Evolutionary conservation across 2,113 vertebrate species (phyloP).

Genomic region (Prionailurus bengalensis): DNA sequence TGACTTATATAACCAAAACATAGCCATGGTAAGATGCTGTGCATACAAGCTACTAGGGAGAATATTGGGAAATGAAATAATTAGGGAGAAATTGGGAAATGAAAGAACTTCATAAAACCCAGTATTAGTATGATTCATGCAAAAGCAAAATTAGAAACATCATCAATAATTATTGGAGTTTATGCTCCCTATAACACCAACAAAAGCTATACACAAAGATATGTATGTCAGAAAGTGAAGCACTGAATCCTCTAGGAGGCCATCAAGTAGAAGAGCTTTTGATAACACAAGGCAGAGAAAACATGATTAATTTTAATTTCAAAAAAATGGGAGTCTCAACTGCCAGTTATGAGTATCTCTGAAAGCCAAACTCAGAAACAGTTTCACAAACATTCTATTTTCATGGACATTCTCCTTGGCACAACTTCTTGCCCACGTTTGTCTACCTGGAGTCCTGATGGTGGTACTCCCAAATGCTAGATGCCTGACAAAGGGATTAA

Average conservation of each 20-base stretch:
- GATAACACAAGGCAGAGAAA: neutral
- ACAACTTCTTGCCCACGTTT: neutral
- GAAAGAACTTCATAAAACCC: neutral
- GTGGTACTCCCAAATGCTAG: neutral
- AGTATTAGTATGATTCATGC: neutral
- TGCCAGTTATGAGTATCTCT: conserved; percentile 7
- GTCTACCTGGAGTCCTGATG: neutral
- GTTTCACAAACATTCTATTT: neutral
- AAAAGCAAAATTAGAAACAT: conserved; percentile 22
- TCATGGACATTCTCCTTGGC: neutral
- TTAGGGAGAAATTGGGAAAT: neutral
- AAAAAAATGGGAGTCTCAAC: neutral
- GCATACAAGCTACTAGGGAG: neutral
- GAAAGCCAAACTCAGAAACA: conserved; percentile 14
- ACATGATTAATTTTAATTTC: conserved; percentile 1
- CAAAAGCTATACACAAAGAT: neutral
- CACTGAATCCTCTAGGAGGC: neutral
- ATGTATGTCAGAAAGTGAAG: neutral
- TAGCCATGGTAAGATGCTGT: neutral
- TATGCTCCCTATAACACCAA: neutral
- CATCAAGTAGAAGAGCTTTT: conserved; percentile 17
- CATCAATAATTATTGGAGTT: neutral
- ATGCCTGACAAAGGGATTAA: neutral
- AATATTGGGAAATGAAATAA: neutral
- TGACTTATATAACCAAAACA: neutral